Percentiles rank a stretch among this genome's conserved stretches.
These are phyloP conservation scores for Trialeurodes vaporariorum DNA, from an alignment of 1,140 invertebrate species.

Conservation along the genomic window DNA sequence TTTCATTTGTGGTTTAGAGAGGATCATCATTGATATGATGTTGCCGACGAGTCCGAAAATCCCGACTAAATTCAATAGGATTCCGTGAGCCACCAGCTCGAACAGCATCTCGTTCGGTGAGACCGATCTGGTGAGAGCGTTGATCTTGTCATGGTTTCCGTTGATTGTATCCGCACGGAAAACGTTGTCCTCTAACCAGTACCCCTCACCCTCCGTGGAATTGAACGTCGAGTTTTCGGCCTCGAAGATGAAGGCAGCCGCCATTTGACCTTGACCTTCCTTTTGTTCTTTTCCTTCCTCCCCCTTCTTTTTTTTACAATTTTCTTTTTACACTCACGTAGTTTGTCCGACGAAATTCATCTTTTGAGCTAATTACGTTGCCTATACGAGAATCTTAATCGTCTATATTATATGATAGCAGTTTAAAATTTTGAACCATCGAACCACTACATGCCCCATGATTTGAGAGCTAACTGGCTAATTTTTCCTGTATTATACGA, in stretches of 20 bases:
- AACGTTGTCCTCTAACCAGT: not conserved
- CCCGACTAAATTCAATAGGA: constrained; percentile 69
- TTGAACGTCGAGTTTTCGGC: not conserved
- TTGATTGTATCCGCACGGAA: not conserved
- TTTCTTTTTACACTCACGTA: too few species aligned
- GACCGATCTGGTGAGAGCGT: not conserved
- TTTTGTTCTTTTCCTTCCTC: too few species aligned
- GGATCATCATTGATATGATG: constrained; percentile 76
- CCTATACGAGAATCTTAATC: not conserved
- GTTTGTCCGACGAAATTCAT: too few species aligned
- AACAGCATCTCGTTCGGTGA: constrained; percentile 38
- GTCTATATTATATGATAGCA: not conserved
- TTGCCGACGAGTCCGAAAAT: constrained; percentile 80
- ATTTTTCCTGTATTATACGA: too few species aligned
- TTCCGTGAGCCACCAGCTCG: constrained; percentile 71
- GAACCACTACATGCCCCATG: not conserved
- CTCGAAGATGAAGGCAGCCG: not conserved
- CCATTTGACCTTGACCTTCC: too few species aligned
- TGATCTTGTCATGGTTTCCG: not conserved
- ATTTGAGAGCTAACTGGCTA: too few species aligned
- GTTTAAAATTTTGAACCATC: not conserved
- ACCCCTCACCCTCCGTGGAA: not conserved
- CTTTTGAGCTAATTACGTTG: too few species aligned
- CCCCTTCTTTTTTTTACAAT: too few species aligned
- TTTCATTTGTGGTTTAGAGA: constrained; percentile 83